Conservation (phyloP, 2,113 vertebrate species). For the Lepus americanus region DNA sequence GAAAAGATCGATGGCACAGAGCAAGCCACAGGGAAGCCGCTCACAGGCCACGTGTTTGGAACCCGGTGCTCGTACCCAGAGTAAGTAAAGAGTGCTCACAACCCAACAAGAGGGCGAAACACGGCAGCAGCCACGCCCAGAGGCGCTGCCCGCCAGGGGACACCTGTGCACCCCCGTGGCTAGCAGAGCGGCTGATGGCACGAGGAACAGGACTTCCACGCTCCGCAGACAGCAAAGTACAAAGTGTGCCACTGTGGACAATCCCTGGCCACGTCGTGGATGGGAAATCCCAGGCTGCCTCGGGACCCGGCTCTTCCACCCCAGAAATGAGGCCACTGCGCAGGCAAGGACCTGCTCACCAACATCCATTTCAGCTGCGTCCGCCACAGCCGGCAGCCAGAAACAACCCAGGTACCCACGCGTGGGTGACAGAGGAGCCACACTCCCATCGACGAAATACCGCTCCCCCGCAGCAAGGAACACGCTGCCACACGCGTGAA, state of each 20-base stretch:
- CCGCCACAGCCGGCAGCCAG: too few species aligned
- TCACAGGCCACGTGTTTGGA: not conserved
- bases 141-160: too few species aligned
- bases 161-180: too few species aligned
- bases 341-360: fast-evolving
- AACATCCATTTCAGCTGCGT: fast-evolving
- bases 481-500: fast-evolving
- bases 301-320: too few species aligned
- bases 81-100: not conserved
- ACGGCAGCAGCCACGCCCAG: not conserved
- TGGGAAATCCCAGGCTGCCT: too few species aligned
- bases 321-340: too few species aligned
- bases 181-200: too few species aligned
- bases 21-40: not conserved
- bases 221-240: too few species aligned
- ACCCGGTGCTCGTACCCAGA: not conserved
- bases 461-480: fast-evolving
- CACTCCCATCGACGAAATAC: fast-evolving
- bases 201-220: too few species aligned
- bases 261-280: too few species aligned
- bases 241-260: too few species aligned
- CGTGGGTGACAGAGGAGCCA: fast-evolving
- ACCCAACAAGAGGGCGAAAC: not conserved
- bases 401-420: not conserved
- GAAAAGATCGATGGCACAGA: not conserved